Base-by-base conservation (phyloP, 2,888 invertebrate genomes). In the Tetragonisca angustula region DNA sequence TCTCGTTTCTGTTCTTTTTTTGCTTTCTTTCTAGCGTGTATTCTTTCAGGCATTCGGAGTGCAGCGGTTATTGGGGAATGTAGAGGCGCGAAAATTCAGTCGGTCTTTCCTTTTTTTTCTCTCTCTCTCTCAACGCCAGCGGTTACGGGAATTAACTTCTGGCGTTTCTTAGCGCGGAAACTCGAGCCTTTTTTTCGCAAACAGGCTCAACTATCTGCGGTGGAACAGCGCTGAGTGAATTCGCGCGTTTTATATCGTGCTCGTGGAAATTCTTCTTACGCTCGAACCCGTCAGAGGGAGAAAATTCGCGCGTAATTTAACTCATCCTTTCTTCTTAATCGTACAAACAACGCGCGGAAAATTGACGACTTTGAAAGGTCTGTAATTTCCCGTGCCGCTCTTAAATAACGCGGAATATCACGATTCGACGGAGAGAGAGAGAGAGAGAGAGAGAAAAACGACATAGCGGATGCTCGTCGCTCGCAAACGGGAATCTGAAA, bases 31-130 rank as follows among this genome's bases (percentile, higher is more conserved):
- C 2, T 27, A 5, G 19, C 27, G 17, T 13, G 27, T 61, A 5
- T 24, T 24, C 69, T 27, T 32, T 49, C 11, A 1, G 43, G 2
- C 36, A n/a, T 64, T 49, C 17, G 24, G 27, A 43, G 21, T 43
- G 9, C 19, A 65, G 50, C 21, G 32, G 69, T 27, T 17, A 54
- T 11, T 2, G 24, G 36, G 52, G 64, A 56, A 27, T 64, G 74
- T 43, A 56, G 64, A 69, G 56, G 69, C 64, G 82, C 49, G 79
- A 71, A 80, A 72, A 59, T 79, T 67, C 61, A 32, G 65, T 80
- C 52, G 17, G 24, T 49, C 27, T 15, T 27, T n/a, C 43, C 43
- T 43, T 24, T 59, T 43, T 24, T 36, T 36, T 15, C n/a, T n/a
- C n/a, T n/a, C n/a, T n/a, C n/a, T n/a, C n/a, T 27, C 27, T 24